These are phyloP conservation scores for Pangasius larnaudii DNA, from an alignment of 2,797 vertebrate species.

Conservation along the genomic window DNA sequence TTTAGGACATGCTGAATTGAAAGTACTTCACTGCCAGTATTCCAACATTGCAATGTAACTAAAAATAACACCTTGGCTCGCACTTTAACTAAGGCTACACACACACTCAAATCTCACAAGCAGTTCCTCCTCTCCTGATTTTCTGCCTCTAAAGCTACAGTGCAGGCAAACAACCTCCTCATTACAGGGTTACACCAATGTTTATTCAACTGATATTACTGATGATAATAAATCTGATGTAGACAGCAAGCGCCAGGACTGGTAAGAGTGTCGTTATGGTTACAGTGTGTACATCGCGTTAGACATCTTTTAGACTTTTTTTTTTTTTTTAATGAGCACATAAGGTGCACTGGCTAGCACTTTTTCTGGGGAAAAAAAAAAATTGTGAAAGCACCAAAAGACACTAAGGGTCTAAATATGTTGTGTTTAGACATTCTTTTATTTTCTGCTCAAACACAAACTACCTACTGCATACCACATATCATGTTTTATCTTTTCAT, in stretches of 20 bases:
- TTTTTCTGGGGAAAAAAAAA: not conserved
- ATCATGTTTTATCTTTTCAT: not conserved
- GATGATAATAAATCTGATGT: not conserved
- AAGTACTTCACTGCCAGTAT: not conserved
- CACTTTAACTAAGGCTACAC: not conserved
- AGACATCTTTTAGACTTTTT: not conserved
- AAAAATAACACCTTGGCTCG: conserved; percentile 12
- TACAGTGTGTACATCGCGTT: not conserved
- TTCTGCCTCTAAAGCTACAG: not conserved
- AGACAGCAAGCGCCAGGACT: not conserved
- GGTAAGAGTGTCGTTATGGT: not conserved
- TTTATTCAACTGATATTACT: not conserved
- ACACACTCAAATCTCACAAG: not conserved
- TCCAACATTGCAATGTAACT: not conserved
- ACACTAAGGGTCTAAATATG: not conserved
- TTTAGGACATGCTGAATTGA: not conserved
- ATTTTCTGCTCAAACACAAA: not conserved
- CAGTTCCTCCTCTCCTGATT: not conserved
- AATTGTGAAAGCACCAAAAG: not conserved
- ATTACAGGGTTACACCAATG: not conserved
- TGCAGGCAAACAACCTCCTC: too few species aligned
- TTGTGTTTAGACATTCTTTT: not conserved
- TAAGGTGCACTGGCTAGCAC: not conserved
- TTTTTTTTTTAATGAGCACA: not conserved
- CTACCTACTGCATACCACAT: not conserved